Conservation (phyloP, 2,113 vertebrate genomes). For the Paedocypris sp. region DNA sequence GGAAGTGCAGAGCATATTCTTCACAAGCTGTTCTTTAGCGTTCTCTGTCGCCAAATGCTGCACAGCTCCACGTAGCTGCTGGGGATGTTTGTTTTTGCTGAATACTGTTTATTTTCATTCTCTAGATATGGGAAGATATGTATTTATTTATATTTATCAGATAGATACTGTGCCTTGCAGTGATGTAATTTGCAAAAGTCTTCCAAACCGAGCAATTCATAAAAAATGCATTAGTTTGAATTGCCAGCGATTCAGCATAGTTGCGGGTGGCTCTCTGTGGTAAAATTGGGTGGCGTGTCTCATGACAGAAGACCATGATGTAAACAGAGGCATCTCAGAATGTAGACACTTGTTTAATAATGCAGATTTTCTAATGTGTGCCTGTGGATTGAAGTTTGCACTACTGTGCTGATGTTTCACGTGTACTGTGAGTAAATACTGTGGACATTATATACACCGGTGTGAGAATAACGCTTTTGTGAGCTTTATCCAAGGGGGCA, state of each 20-base stretch:
- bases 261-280: not conserved
- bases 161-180: conserved; percentile 39
- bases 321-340: not conserved
- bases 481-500: too few species aligned
- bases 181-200: conserved; percentile 48
- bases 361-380: too few species aligned
- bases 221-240: conserved; percentile 43
- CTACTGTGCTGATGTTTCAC: too few species aligned
- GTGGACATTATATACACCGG: too few species aligned
- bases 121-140: not conserved
- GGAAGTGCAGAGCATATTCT: conserved; percentile 37
- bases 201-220: conserved; percentile 34
- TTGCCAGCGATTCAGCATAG: conserved; percentile 11
- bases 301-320: not conserved
- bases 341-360: too few species aligned
- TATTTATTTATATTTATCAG: conserved; percentile 40
- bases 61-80: conserved; percentile 20
- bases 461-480: too few species aligned
- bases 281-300: not conserved
- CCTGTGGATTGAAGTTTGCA: too few species aligned
- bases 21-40: conserved; percentile 50
- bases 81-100: conserved; percentile 51
- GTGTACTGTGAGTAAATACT: too few species aligned
- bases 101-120: conserved; percentile 49
- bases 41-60: conserved; percentile 36